Base-by-base conservation (phyloP, 2,113 vertebrate genomes). In the Astatoreochromis straeleni region DNA sequence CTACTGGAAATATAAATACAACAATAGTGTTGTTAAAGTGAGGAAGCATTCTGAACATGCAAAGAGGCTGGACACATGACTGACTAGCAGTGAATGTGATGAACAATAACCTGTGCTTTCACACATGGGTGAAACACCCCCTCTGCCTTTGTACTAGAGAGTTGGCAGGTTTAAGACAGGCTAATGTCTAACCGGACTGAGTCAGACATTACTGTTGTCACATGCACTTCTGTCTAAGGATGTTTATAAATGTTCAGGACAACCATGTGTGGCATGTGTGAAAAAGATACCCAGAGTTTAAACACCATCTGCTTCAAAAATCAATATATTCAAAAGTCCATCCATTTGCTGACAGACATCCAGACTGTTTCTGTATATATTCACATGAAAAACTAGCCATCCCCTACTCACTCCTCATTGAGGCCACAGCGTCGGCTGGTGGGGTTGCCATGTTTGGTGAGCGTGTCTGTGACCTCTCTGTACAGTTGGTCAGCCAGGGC, bases 341-440 rank as follows among this genome's bases (percentile, higher is more conserved):
- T 47, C 24, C 40, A 17, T 73, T 17, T 45, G 40, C 14, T 17
- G 9, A 47, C 70, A 78, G 24, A 31, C 45, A 49, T 12, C 70
- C 45, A 17, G 26, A 49, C 21, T 21, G 21, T 21, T 21, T 21
- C 21, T 21, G 21, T 21, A 21, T 21, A 21, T 21, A 21, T 21
- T 21, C 21, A 21, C 21, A 24, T 65, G 19, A 65, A 57, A 81
- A 75, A 53, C 38, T 5, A 12, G 6, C 17, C 9, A 16, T 84
- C 9, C 12, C 51, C 49, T 63, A 98, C 98, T 94, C 91, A 99
- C 99, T 98, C 98, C 1, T 99, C 98, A 0, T 99, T 99, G 93
- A 99, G 97, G 94, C 98, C 98, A 14, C 99, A 99, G 95, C 99
- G 97, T 80, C 99, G 97, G 94, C 97, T 98, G 94, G 99, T 99